A percentile compares a stretch with the other conserved stretches of the same genome.
Conservation (phyloP, 2,888 invertebrate species). For the Ligdia adustata region DNA sequence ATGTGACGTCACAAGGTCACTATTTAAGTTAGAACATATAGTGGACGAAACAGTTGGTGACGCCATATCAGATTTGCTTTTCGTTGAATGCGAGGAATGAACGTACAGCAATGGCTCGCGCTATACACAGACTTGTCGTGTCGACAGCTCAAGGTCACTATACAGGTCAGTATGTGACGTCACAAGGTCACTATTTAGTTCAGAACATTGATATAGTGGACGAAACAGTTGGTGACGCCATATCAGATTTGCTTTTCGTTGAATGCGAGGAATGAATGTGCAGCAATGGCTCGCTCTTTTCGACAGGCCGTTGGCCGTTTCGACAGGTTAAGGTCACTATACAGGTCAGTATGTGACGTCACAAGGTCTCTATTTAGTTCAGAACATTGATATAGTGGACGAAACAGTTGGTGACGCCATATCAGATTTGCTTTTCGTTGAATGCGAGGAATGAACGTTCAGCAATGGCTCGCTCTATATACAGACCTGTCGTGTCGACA, state of each 20-base stretch:
- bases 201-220: constrained; percentile 96
- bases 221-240: constrained; percentile 98
- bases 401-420: constrained; percentile 99
- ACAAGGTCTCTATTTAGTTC: constrained; percentile 88
- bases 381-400: constrained; percentile 94
- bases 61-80: constrained; percentile 97
- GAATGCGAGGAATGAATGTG: constrained; percentile 94
- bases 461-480: constrained; percentile 93
- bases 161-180: constrained; percentile 82
- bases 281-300: constrained; percentile 93
- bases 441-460: constrained; percentile 92
- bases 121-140: constrained; percentile 95
- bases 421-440: constrained; percentile 97
- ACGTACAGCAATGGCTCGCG: constrained; percentile 90
- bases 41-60: constrained; percentile 98
- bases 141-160: constrained; percentile 93
- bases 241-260: constrained; percentile 97
- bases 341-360: constrained; percentile 73
- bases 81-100: constrained; percentile 96
- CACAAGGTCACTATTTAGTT: too few relatives aligned
- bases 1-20: too few relatives aligned
- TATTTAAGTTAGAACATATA: constrained; percentile 90
- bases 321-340: constrained; percentile 94
- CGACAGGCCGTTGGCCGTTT: constrained; percentile 93
- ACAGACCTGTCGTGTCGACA: constrained; percentile 94